phyloP scores from a whole-genome alignment of 2,888 invertebrate species.

The Gisinianus flammeolus region DNA sequence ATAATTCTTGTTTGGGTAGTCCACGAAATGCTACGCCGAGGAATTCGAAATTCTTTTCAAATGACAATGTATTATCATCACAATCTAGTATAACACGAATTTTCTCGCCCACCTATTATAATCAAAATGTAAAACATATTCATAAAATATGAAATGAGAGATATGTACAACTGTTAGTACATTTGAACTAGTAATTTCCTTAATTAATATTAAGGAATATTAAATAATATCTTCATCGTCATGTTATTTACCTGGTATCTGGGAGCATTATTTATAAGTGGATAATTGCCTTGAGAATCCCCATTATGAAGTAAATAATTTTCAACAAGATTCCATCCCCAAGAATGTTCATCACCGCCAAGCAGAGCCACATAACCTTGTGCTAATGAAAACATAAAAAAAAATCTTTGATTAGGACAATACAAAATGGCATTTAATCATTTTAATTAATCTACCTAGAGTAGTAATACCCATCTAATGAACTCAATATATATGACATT shows the following conservation, averaged over 20 bases:
- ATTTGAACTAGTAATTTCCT: no score
- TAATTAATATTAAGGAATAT: no score
- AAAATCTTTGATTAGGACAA: no score
- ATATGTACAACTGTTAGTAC: neutral
- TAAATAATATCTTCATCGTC: no score
- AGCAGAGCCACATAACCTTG: constrained; percentile 86
- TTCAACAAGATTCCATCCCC: constrained; percentile 99
- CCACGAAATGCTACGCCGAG: constrained; percentile 97
- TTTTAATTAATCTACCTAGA: no score
- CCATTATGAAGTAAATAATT: constrained; percentile 96
- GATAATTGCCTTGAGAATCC: constrained; percentile 91
- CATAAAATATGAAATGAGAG: no score
- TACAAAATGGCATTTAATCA: no score
- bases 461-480: no score
- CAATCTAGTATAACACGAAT: constrained; percentile 97
- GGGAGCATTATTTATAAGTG: constrained; percentile 91
- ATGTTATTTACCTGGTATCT: constrained; percentile 98
- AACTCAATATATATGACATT: no score
- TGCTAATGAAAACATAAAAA: no score
- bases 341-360: constrained; percentile 95
- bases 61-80: constrained; percentile 94
- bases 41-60: constrained; percentile 98
- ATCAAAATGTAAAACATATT: constrained; percentile 12
- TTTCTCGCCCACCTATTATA: constrained; percentile 87
- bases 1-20: constrained; percentile 70